Percentiles rank a stretch among this genome's conserved stretches.
These are phyloP conservation scores for Anniella stebbinsi DNA, from an alignment of 2,797 vertebrate genomes.

Conservation along the genomic window DNA sequence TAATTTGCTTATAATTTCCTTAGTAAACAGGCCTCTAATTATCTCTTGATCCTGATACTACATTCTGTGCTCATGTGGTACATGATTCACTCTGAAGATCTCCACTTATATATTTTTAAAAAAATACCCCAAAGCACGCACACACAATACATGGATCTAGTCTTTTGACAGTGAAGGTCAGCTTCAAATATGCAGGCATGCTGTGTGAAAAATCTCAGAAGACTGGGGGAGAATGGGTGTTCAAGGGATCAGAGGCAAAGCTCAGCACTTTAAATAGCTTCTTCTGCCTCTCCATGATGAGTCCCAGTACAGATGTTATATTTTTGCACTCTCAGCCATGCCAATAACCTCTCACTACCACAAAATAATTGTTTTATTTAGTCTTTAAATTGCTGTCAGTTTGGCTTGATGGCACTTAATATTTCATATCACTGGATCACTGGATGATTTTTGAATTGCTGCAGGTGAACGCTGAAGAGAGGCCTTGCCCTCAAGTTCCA, in stretches of 20 bases:
- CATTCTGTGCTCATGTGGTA: neutral
- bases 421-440: neutral
- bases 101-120: neutral
- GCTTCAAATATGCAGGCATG: neutral
- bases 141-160: no score
- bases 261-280: neutral
- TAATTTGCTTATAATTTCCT: conserved; percentile 20
- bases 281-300: neutral
- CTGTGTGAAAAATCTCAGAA: neutral
- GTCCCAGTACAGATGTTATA: neutral
- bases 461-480: neutral
- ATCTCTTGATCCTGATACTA: neutral
- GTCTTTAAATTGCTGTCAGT: neutral
- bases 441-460: neutral
- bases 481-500: neutral
- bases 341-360: neutral
- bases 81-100: neutral
- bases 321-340: neutral
- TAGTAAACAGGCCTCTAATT: neutral
- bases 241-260: neutral
- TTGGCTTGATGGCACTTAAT: neutral
- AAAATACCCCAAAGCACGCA: neutral
- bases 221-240: neutral
- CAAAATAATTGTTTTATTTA: neutral
- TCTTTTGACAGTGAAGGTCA: neutral